A percentile compares a stretch with the other conserved stretches of the same genome.
These are phyloP conservation scores for Colostygia pectinataria DNA, from an alignment of 2,888 invertebrate genomes.

Conservation along the genomic window DNA sequence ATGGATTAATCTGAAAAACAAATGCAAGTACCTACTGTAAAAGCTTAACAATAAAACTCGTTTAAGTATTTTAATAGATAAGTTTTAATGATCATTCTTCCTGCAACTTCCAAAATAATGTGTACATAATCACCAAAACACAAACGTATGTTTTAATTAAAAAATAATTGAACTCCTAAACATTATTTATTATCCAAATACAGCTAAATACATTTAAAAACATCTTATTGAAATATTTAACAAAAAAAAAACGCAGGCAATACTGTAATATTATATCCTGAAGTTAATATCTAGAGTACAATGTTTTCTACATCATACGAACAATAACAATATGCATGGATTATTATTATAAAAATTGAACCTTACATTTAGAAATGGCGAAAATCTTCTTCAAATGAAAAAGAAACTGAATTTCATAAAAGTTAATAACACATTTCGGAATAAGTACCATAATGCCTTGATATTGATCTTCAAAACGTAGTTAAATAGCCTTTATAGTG, in stretches of 20 bases:
- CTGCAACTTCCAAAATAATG: slow-evolving; percentile 75
- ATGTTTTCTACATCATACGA: slow-evolving; percentile 54
- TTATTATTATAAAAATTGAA: slow-evolving; percentile 62
- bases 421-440: slow-evolving; percentile 38
- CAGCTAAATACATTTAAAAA: slow-evolving; percentile 63
- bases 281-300: slow-evolving; percentile 55
- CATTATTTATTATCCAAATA: slow-evolving; percentile 58
- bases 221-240: slow-evolving; percentile 66
- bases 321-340: slow-evolving; percentile 66
- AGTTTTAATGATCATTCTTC: slow-evolving; percentile 79
- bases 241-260: slow-evolving; percentile 58
- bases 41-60: slow-evolving; percentile 41
- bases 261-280: slow-evolving; percentile 55
- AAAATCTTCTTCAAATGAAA: slow-evolving; percentile 36
- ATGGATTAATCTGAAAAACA: too few relatives aligned
- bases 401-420: slow-evolving; percentile 6
- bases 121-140: slow-evolving; percentile 72
- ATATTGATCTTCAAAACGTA: slow-evolving; percentile 2
- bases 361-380: slow-evolving; percentile 58
- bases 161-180: slow-evolving; percentile 61
- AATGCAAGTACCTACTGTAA: too few relatives aligned
- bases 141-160: slow-evolving; percentile 50
- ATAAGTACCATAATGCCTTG: slow-evolving; percentile 46
- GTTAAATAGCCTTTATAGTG: slow-evolving; percentile 1
- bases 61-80: slow-evolving; percentile 67